phyloP scores from a whole-genome alignment of 1,140 invertebrate genomes.

The Procambarus virginalis region DNA sequence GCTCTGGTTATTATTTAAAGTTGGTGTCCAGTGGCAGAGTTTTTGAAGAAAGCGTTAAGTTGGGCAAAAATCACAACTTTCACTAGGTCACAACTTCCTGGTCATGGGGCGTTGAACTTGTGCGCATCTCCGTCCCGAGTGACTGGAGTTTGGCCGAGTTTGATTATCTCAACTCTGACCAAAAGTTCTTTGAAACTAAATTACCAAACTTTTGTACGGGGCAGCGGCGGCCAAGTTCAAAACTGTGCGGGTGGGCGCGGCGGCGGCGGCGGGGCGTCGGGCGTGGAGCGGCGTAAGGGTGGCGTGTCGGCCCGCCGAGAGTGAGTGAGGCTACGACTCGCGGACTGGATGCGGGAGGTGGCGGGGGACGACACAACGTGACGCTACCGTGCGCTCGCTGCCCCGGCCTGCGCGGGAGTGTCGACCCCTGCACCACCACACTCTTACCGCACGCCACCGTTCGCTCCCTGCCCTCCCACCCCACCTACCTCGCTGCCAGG shows the following conservation, averaged over 20 bases:
- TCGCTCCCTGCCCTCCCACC: constrained; percentile 1
- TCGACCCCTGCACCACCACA: constrained; percentile 12
- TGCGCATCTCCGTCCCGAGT: constrained; percentile 73
- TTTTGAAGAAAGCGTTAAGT: constrained; percentile 37
- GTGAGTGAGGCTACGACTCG: constrained; percentile 44
- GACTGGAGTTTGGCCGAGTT: constrained; percentile 74
- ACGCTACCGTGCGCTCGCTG: constrained; percentile 29
- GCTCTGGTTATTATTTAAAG: constrained; percentile 15
- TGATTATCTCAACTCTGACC: constrained; percentile 67
- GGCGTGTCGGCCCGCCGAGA: constrained; percentile 8
- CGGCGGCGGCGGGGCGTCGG: constrained; percentile 75
- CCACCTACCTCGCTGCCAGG: background rate
- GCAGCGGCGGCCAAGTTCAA: constrained; percentile 73
- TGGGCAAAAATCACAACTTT: constrained; percentile 70
- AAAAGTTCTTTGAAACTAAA: constrained; percentile 67
- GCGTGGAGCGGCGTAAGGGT: constrained; percentile 26
- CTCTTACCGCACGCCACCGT: background rate
- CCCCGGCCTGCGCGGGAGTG: constrained; percentile 52
- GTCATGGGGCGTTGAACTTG: constrained; percentile 74
- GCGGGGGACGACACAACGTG: constrained; percentile 11
- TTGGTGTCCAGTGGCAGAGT: constrained; percentile 39
- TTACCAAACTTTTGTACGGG: constrained; percentile 73
- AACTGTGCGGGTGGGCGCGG: constrained; percentile 71
- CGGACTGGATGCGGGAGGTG: background rate
- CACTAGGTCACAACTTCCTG: constrained; percentile 73